Percentiles rank a stretch among this genome's conserved stretches.
phyloP scores from a whole-genome alignment of 2,888 invertebrate species.

The Macrophya alboannulata region DNA sequence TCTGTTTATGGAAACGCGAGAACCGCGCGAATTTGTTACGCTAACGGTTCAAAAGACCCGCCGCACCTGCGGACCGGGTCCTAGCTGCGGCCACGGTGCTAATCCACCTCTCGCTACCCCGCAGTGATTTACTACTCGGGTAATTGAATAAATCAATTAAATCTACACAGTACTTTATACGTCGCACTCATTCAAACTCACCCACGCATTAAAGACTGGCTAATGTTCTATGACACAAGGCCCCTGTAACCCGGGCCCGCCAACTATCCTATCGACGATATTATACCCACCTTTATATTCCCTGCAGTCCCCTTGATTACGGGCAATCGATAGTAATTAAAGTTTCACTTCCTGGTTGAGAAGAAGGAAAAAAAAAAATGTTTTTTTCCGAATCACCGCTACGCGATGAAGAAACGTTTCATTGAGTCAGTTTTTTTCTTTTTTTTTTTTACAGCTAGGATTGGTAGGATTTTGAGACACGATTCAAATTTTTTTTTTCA shows the following conservation, averaged over 20 bases:
- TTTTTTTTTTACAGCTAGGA: no score
- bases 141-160: slow-evolving; percentile 49
- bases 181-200: slow-evolving; percentile 7
- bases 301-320: no score
- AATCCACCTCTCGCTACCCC: neutral
- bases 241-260: neutral
- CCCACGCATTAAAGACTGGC: slow-evolving; percentile 9
- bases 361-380: no score
- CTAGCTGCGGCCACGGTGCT: neutral
- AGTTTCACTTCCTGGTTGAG: no score
- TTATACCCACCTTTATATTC: neutral
- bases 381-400: no score
- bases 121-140: slow-evolving; percentile 34
- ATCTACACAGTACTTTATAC: neutral
- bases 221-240: neutral
- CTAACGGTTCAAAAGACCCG: slow-evolving; percentile 57
- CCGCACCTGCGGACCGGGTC: neutral
- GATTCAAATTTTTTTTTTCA: no score
- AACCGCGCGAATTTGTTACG: slow-evolving; percentile 74
- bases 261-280: neutral
- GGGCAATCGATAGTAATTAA: no score
- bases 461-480: no score
- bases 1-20: slow-evolving; percentile 77
- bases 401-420: no score
- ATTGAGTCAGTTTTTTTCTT: no score